Percentiles rank a stretch among this genome's conserved stretches.
Conservation (phyloP, 2,888 invertebrate species). For the Rosalia funebris region DNA sequence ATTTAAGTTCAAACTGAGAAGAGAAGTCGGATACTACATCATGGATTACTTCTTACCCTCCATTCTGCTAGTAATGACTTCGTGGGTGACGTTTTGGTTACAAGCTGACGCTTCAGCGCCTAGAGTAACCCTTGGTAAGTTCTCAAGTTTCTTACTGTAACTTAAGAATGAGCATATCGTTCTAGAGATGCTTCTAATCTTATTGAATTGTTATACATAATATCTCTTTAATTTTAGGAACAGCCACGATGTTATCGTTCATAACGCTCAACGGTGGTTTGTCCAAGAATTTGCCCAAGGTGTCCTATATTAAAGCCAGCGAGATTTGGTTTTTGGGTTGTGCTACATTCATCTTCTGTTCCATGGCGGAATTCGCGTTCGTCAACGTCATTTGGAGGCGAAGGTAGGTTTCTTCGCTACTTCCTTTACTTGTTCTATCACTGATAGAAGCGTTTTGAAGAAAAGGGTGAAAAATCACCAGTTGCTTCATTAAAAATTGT, state of each 20-base stretch:
- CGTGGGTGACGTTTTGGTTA: constrained; percentile 91
- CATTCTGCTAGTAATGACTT: constrained; percentile 85
- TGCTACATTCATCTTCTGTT: constrained; percentile 85
- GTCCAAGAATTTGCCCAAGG: constrained; percentile 86
- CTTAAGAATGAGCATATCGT: too few relatives aligned
- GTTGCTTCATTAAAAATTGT: too few relatives aligned
- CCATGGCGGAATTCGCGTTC: constrained; percentile 87
- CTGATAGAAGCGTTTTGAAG: too few relatives aligned
- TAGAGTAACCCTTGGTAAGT: constrained; percentile 78
- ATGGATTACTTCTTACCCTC: constrained; percentile 91
- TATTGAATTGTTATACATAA: too few relatives aligned
- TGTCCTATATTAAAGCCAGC: constrained; percentile 89
- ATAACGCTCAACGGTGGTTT: constrained; percentile 88
- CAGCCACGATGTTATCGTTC: constrained; percentile 87
- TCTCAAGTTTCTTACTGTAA: too few relatives aligned
- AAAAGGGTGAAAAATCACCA: too few relatives aligned
- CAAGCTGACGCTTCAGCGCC: constrained; percentile 88
- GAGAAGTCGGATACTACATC: constrained; percentile 87
- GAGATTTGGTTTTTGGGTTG: constrained; percentile 92
- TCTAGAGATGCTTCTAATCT: too few relatives aligned
- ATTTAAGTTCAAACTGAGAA: constrained; percentile 80
- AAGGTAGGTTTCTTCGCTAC: constrained; percentile 73
- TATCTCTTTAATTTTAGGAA: constrained; percentile 70
- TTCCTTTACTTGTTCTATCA: too few relatives aligned
- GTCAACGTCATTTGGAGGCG: constrained; percentile 90